A percentile compares a stretch with the other conserved stretches of the same genome.
These are phyloP conservation scores for Momotus momota DNA, from an alignment of 2,797 vertebrate species.

Conservation along the genomic window DNA sequence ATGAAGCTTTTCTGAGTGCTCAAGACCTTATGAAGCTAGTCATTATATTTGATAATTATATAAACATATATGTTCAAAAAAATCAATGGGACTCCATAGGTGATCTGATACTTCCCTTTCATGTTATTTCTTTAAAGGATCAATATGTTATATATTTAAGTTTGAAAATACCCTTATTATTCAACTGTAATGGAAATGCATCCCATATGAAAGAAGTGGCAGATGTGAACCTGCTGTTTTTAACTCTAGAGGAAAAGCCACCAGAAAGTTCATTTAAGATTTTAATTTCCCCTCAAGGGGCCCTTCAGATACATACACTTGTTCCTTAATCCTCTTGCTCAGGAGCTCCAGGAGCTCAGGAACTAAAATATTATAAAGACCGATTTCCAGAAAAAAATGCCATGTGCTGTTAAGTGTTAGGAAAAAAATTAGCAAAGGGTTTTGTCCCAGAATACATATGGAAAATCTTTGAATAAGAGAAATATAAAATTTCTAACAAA, in stretches of 20 bases:
- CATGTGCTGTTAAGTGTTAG: not conserved
- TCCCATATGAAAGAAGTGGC: not conserved
- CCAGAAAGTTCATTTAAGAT: not conserved
- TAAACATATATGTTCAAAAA: not conserved
- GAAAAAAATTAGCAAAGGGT: not conserved
- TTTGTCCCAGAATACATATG: not conserved
- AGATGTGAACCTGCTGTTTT: not conserved
- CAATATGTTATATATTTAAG: not conserved
- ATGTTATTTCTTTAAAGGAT: not conserved
- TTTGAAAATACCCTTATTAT: not conserved
- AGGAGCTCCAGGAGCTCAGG: not conserved
- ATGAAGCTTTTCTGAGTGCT: not conserved
- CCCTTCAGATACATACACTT: not conserved
- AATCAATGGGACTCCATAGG: rapidly evolving
- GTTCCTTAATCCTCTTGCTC: not conserved
- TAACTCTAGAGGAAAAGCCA: not conserved
- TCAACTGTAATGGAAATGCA: not conserved
- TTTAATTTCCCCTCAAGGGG: not conserved
- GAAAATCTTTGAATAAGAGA: not conserved
- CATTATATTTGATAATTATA: not conserved
- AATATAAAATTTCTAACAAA: not conserved
- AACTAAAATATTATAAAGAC: not conserved
- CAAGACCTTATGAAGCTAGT: not conserved
- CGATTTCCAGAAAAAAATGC: not conserved
- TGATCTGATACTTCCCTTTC: not conserved